These are phyloP conservation scores for Tragelaphus imberbis DNA, from an alignment of 2,113 vertebrate genomes.

Conservation along the genomic window DNA sequence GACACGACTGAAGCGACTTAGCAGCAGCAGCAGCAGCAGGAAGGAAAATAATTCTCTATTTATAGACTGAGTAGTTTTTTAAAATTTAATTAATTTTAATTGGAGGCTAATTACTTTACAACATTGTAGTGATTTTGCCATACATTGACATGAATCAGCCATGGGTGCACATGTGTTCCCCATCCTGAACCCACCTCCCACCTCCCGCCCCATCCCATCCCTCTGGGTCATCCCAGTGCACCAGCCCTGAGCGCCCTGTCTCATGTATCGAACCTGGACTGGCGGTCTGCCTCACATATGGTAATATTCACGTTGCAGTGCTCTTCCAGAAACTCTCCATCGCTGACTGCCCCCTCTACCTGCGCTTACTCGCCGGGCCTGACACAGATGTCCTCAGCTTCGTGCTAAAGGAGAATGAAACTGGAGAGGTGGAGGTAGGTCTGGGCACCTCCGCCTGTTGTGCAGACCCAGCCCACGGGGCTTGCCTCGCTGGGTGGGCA, in stretches of 20 bases:
- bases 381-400: constrained; percentile 89
- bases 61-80: background rate
- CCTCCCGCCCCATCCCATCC: background rate
- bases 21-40: too few relatives aligned
- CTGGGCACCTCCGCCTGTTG: too few relatives aligned
- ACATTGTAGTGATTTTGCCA: background rate
- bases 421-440: constrained; percentile 94
- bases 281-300: background rate
- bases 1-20: too few relatives aligned
- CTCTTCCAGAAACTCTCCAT: constrained; percentile 93
- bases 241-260: background rate
- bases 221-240: background rate
- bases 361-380: constrained; percentile 90
- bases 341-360: constrained; percentile 88
- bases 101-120: background rate
- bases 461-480: background rate
- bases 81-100: background rate
- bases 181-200: background rate
- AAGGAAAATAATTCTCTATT: background rate
- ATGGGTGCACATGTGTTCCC: background rate
- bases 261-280: background rate
- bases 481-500: accelerated
- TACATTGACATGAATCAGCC: background rate
- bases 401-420: constrained; percentile 96
- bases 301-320: constrained; percentile 44